These are phyloP conservation scores for Temnothorax rugatulus DNA, from an alignment of 2,888 invertebrate species.

Conservation along the genomic window DNA sequence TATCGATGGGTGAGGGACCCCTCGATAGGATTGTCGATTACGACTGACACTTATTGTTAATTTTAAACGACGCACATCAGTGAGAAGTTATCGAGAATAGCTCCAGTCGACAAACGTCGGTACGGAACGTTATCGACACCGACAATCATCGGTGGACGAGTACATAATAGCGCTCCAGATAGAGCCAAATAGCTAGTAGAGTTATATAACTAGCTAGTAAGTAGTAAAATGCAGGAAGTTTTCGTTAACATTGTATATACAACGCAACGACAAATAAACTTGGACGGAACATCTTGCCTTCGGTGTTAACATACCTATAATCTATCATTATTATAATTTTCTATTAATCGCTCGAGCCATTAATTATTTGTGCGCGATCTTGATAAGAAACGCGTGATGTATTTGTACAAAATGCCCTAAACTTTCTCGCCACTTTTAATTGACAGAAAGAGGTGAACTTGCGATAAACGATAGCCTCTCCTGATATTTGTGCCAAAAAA, in stretches of 20 bases:
- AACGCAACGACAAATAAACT: not conserved
- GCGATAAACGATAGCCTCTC: not conserved
- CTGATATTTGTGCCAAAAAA: not conserved
- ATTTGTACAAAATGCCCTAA: not conserved
- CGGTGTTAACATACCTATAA: not conserved
- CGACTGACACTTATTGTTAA: no score
- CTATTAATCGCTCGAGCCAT: slow-evolving; percentile 6
- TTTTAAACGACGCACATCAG: no score
- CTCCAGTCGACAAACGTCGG: no score
- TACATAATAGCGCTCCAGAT: no score
- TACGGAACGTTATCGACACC: no score
- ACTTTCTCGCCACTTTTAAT: not conserved
- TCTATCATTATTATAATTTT: not conserved
- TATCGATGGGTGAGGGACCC: no score
- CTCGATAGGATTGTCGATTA: no score
- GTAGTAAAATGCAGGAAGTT: slow-evolving; percentile 5
- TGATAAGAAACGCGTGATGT: not conserved
- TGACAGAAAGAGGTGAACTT: not conserved
- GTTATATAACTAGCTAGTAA: no score
- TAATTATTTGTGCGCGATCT: not conserved
- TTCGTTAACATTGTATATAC: slow-evolving; percentile 19
- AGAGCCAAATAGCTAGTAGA: not conserved
- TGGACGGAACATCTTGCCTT: not conserved
- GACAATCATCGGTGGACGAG: no score
- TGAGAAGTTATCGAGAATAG: no score